Evolutionary conservation across 2,888 invertebrate genomes (phyloP), one percentile per base, ranked within the genome.

Genomic region (Noctua comes): DNA sequence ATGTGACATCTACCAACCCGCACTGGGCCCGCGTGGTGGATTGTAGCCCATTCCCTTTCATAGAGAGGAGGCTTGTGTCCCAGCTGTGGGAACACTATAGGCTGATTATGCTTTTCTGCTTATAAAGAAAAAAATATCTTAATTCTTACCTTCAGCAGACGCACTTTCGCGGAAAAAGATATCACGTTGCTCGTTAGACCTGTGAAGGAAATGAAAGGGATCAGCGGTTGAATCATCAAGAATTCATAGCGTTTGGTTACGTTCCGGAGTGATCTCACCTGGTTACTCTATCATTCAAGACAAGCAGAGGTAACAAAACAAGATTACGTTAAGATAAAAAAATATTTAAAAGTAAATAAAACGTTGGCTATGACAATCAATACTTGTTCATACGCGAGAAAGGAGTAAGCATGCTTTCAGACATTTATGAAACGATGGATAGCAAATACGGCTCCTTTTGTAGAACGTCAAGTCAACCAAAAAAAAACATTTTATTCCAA

Each of bases 201-300:
- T 92, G 93, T 69, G 79, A 76, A 93, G 90, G 90, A 93, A 93
- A 93, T 87, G 89, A 89, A 89, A 90, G 86, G 82, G 78, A 89
- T 89, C 77, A 85, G 77, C 71, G 79, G 78, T 88, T 80, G 85
- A 84, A 80, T 79, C 83, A 79, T 76, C 70, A 80, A 84, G 66
- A 80, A 89, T 77, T 75, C 77, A 72, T 69, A n/a, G 73, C 82
- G 78, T 83, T 80, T 64, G 59, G 83, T 89, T 90, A 82, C 84
- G 68, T 84, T 83, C 83, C 85, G 86, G 76, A 70, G 79, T 84
- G 64, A 79, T 43, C 43, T 81, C 85, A 85, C 46, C 43, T 51
- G 36, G 24, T 72, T 57, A 75, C 66, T 59, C 0, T 31, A 27
- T 48, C 27, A 48, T 43, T 11, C 10, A 46, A 54, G 48, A 62